phyloP scores from a whole-genome alignment of 2,888 invertebrate genomes.

The Pachydiplax longipennis region DNA sequence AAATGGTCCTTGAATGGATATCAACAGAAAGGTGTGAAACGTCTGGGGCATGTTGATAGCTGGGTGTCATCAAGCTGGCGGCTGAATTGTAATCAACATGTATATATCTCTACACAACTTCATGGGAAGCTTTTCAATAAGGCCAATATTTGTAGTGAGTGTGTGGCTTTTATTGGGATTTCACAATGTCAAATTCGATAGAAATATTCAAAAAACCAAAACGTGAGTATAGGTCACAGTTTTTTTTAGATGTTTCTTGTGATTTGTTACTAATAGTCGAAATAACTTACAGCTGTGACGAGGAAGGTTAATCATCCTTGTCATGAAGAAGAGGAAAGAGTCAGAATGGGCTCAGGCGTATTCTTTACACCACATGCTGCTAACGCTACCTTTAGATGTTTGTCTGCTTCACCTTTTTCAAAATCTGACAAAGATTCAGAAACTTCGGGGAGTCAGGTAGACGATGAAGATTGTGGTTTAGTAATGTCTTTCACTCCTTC shows the following conservation, averaged over 20 bases:
- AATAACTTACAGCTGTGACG: background rate
- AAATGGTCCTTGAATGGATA: background rate
- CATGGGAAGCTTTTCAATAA: background rate
- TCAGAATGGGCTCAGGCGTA: constrained; percentile 24
- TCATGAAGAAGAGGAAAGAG: constrained; percentile 6
- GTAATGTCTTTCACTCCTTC: constrained; percentile 12
- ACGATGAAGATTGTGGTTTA: constrained; percentile 31
- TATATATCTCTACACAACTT: background rate
- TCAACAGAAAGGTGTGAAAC: background rate
- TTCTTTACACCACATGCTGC: background rate
- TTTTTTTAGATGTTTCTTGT: background rate
- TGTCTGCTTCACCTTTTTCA: constrained; percentile 14
- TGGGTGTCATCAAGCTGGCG: background rate
- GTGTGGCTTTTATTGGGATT: background rate
- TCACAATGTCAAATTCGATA: background rate
- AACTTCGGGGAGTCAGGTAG: background rate
- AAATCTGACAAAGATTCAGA: constrained; percentile 16
- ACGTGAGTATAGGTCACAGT: background rate
- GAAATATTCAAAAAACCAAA: constrained; percentile 16
- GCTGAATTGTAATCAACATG: background rate
- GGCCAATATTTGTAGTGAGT: background rate
- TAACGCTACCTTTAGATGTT: constrained; percentile 14
- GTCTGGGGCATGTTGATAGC: background rate
- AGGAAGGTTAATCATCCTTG: constrained; percentile 7
- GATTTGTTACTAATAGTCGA: background rate